Base-by-base conservation (phyloP, 2,888 invertebrate species). In the Anodontia alba region DNA sequence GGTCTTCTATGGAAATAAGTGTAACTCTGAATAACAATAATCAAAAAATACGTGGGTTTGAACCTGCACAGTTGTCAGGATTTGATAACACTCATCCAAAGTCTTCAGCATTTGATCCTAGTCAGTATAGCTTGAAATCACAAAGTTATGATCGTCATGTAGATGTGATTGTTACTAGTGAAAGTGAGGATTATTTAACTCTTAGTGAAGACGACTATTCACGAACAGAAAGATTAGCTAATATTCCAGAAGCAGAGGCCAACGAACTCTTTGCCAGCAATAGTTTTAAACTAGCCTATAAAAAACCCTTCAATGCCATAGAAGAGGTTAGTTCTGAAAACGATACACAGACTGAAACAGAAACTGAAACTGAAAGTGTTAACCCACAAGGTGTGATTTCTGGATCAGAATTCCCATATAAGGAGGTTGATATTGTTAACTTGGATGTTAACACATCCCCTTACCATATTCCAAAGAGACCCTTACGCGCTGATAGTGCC, bases 1-100 rank as follows among this genome's bases (percentile, higher is more conserved):
- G 84, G 31, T 80, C 80, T 68, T 82, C 87, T 78, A 83, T 88
- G 83, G 87, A 88, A 83, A 87, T 88, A 83, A 85, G 87, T 54
- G 83, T 87, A 12, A 87, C 85, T 20, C 70, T 87, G 36, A 83
- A 86, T 69, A 76, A 78, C 66, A 79, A 71, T 67, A 70, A 62
- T 62, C 7, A 31, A 62, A 3, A 62, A 33, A 33, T 62, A 62
- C 62, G 33, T 62, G 62, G 62, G 33, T 62, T 62, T 10, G 33
- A 62, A 8, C 76, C 73, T 54, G 20, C 70, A 51, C 43, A 67
- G 49, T 20, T 62, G 1, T 57, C 76, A 38, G 70, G 78, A 68
- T 72, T 54, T 69, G 62, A 62, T 33, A 15, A 23, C n/a, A 33
- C 20, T 33, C 31, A 20, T 33, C 1, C 33, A 23, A 57, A 20